Evolutionary conservation across 2,888 invertebrate species (phyloP).

Genomic region (Apamea anceps): DNA sequence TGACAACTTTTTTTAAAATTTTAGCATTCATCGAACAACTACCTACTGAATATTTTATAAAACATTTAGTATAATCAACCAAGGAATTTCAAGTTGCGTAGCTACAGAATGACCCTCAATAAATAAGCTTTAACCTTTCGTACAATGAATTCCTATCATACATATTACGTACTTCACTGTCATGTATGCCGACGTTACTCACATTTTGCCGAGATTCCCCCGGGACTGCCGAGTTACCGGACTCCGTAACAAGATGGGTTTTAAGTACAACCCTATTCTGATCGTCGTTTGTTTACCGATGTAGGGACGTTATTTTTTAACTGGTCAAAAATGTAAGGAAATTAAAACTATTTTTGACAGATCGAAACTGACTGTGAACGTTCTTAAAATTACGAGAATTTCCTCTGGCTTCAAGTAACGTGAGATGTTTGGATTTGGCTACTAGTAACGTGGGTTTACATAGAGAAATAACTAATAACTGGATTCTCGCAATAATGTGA

Average conservation of each 20-base stretch:
- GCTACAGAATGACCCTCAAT: constrained; percentile 51
- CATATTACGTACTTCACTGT: constrained; percentile 60
- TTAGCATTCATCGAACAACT: constrained; percentile 10
- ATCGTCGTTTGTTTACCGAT: constrained; percentile 17
- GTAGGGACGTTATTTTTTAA: no score
- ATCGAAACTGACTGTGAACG: no score
- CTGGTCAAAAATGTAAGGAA: no score
- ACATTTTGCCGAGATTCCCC: constrained; percentile 71
- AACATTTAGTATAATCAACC: constrained; percentile 52
- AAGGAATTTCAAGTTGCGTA: constrained; percentile 51
- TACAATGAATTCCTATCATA: constrained; percentile 61
- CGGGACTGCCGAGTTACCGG: constrained; percentile 66
- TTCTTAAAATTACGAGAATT: no score
- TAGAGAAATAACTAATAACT: not conserved
- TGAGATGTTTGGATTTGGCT: not conserved
- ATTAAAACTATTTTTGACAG: no score
- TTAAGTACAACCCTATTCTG: constrained; percentile 64
- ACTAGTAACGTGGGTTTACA: not conserved
- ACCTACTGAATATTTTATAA: constrained; percentile 44
- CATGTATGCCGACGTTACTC: constrained; percentile 65
- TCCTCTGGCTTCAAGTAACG: not conserved
- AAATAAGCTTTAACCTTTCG: constrained; percentile 64
- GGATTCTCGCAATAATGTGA: no score
- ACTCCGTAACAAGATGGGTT: constrained; percentile 63
- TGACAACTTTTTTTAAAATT: not conserved